Percentiles rank a stretch among this genome's conserved stretches.
These are phyloP conservation scores for Peromyscus californicus DNA, from an alignment of 2,113 vertebrate genomes.

Conservation along the genomic window DNA sequence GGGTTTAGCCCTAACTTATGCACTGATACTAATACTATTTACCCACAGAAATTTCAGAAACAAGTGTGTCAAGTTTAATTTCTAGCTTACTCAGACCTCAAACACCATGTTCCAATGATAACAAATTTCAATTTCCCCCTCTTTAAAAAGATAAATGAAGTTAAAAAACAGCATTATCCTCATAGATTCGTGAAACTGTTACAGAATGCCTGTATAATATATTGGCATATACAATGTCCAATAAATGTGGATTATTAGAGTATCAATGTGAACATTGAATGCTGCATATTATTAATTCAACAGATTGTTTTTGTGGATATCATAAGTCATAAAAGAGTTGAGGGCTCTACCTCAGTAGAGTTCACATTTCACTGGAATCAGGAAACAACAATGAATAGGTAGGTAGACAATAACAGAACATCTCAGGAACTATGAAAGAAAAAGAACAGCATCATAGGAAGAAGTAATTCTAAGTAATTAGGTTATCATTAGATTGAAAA, in stretches of 20 bases:
- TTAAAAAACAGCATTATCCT: neutral
- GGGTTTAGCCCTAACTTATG: neutral
- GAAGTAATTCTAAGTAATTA: neutral
- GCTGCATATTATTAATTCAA: neutral
- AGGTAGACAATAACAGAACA: neutral
- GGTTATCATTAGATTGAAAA: neutral
- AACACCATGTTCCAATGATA: fast-evolving
- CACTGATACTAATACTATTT: neutral
- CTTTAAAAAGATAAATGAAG: neutral
- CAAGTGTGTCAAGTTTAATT: neutral
- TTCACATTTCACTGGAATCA: neutral
- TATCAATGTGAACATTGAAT: neutral
- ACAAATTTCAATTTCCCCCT: neutral
- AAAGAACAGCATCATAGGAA: neutral
- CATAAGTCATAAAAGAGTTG: neutral
- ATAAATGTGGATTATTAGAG: neutral
- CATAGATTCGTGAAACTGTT: neutral
- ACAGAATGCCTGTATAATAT: neutral
- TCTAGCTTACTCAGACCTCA: neutral
- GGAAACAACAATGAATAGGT: neutral
- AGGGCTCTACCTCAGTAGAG: neutral
- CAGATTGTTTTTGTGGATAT: neutral
- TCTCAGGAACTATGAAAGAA: neutral
- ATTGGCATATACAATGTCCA: too few species aligned
- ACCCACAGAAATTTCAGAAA: neutral